Evolutionary conservation across 2,113 vertebrate species (phyloP).

Genomic region (Carlito syrichta): DNA sequence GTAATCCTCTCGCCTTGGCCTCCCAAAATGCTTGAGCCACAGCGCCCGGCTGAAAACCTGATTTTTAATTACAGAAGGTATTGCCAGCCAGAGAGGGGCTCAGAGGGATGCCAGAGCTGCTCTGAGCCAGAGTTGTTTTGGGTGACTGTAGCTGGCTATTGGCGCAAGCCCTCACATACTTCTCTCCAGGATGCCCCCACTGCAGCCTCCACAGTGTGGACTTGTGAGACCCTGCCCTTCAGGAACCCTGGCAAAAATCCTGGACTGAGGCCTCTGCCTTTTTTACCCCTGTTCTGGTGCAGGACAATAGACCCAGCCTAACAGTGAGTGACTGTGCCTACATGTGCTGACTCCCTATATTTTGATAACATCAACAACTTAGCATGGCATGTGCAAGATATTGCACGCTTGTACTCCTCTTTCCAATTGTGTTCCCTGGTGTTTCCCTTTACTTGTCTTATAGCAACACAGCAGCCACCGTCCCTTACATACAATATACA

Average conservation of each 20-base stretch:
- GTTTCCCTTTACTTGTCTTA: neutral
- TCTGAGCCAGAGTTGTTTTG: neutral
- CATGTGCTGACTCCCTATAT: neutral
- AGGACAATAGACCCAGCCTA: neutral
- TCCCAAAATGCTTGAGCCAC: too few relatives aligned
- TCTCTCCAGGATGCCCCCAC: neutral
- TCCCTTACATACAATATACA: neutral
- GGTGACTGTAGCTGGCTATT: neutral
- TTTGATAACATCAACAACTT: neutral
- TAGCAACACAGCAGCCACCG: neutral
- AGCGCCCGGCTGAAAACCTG: too few relatives aligned
- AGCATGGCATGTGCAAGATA: neutral
- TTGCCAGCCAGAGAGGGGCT: neutral
- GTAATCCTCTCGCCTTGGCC: too few relatives aligned
- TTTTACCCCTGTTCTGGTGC: neutral
- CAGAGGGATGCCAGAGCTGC: neutral
- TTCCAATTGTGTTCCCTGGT: neutral
- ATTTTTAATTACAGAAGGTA: neutral
- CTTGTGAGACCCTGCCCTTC: neutral
- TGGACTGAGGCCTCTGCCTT: neutral
- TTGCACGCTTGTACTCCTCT: neutral
- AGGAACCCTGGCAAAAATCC: neutral
- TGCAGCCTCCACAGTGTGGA: neutral
- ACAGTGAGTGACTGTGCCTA: neutral
- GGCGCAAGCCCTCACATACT: neutral